Conservation (phyloP, 1,140 invertebrate genomes). For the Scaptomyza graminum region DNA sequence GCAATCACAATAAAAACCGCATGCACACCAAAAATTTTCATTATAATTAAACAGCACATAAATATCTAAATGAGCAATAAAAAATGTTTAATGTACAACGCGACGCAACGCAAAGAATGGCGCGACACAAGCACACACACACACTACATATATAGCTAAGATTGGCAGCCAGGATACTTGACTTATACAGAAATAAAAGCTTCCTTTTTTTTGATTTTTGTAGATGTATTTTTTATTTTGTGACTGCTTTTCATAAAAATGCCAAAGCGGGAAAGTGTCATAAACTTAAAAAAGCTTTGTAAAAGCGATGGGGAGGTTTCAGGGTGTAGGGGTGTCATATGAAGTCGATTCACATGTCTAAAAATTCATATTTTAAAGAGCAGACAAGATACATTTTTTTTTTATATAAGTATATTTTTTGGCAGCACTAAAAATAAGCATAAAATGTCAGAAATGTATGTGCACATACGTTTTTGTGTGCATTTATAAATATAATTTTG, state of each 20-base stretch:
- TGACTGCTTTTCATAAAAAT: slow-evolving; percentile 66
- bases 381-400: slow-evolving; percentile 5
- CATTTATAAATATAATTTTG: background rate
- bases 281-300: slow-evolving; percentile 58
- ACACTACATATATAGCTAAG: slow-evolving; percentile 48
- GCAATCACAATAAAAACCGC: slow-evolving; percentile 81
- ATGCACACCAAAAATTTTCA: slow-evolving; percentile 80
- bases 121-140: slow-evolving; percentile 29
- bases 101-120: slow-evolving; percentile 54
- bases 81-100: slow-evolving; percentile 80
- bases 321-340: background rate
- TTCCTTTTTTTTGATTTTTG: too few species aligned
- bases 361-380: slow-evolving; percentile 44
- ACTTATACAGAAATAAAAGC: slow-evolving; percentile 38
- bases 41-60: slow-evolving; percentile 81
- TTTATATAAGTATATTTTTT: background rate
- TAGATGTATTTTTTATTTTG: too few species aligned
- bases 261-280: slow-evolving; percentile 58
- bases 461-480: background rate
- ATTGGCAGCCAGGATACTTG: slow-evolving; percentile 67
- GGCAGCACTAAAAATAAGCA: slow-evolving; percentile 34
- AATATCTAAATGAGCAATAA: slow-evolving; percentile 82
- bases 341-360: slow-evolving; percentile 40
- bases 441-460: slow-evolving; percentile 32
- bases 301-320: slow-evolving; percentile 8